phyloP scores from a whole-genome alignment of 2,113 vertebrate genomes.

The Sphyrna mokarran region DNA sequence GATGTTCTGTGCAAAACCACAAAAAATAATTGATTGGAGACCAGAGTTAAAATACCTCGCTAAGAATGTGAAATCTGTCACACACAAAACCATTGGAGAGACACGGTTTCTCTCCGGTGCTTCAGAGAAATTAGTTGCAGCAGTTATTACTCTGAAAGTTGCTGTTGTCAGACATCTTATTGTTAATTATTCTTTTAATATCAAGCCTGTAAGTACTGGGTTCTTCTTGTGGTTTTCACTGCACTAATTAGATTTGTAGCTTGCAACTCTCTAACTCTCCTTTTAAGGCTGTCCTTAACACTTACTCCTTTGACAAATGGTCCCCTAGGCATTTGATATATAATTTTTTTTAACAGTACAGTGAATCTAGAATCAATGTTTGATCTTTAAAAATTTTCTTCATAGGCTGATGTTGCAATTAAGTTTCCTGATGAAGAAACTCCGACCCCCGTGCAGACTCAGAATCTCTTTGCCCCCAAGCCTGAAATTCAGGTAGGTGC shows the following conservation, averaged over 20 bases:
- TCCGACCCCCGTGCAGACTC: slow-evolving; percentile 74
- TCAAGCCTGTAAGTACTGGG: neutral
- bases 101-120: neutral
- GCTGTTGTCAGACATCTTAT: neutral
- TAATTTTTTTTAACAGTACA: neutral
- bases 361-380: neutral
- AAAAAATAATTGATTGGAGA: neutral
- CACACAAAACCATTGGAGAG: neutral
- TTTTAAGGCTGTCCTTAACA: neutral
- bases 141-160: neutral
- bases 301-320: too few relatives aligned
- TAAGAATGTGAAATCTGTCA: neutral
- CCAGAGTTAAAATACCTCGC: neutral
- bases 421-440: slow-evolving; percentile 91
- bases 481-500: slow-evolving; percentile 84
- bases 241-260: neutral
- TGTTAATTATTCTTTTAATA: neutral
- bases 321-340: neutral
- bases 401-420: slow-evolving; percentile 84
- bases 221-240: neutral
- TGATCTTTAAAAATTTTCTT: slow-evolving; percentile 34
- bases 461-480: slow-evolving; percentile 87
- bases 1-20: neutral
- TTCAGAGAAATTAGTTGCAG: neutral
- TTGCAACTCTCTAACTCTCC: neutral